These are phyloP conservation scores for Willowsia nigromaculata DNA, from an alignment of 2,888 invertebrate species.

Conservation along the genomic window DNA sequence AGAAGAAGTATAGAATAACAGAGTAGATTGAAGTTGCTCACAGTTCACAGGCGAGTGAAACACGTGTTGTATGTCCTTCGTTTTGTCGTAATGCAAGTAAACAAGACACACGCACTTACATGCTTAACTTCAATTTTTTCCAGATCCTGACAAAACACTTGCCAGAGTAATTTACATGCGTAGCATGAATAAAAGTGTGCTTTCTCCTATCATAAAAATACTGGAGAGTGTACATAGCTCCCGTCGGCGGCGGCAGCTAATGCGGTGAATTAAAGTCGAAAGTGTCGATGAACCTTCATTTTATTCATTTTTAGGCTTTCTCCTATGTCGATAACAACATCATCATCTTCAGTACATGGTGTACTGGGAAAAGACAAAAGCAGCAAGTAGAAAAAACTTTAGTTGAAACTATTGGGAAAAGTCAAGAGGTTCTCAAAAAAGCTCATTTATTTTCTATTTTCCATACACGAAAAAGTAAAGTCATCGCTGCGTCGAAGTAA, in stretches of 20 bases:
- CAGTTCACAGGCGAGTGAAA: too few species aligned
- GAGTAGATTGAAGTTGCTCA: not conserved
- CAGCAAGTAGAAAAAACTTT: not conserved
- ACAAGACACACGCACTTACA: not conserved
- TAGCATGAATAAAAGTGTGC: constrained; percentile 30
- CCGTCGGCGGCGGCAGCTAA: not conserved
- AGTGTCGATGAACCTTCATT: constrained; percentile 45
- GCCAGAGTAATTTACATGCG: constrained; percentile 23
- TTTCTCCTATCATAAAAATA: constrained; percentile 1
- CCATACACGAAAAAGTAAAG: not conserved
- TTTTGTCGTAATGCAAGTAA: not conserved
- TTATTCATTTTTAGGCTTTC: not conserved
- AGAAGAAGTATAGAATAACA: not conserved
- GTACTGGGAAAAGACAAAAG: not conserved
- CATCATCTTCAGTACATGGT: not conserved
- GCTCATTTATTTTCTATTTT: not conserved
- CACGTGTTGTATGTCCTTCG: not conserved
- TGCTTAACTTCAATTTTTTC: not conserved
- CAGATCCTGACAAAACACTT: not conserved
- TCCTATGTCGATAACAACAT: constrained; percentile 23
- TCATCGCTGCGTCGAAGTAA: not conserved
- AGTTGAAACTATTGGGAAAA: not conserved
- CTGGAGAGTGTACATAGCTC: not conserved
- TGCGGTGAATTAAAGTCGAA: constrained; percentile 24
- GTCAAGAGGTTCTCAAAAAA: not conserved